Base-by-base conservation (phyloP, 1,140 invertebrate genomes). In the Dufourea novaeangliae region DNA sequence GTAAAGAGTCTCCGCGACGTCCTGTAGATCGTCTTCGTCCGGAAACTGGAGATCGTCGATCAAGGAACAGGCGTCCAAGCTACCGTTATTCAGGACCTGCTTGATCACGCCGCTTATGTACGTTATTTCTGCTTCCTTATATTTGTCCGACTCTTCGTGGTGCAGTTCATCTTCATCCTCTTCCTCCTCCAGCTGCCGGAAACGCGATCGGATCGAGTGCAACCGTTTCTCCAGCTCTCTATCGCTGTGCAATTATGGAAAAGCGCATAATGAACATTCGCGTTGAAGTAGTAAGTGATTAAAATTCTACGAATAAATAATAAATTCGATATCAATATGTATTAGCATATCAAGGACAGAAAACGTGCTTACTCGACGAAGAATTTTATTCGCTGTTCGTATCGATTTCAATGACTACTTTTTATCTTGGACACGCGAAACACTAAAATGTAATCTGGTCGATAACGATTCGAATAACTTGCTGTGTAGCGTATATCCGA, bases 71-170 rank as follows among this genome's bases (percentile, higher is more conserved):
- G 74, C 41, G 29, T 88, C 77, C 8, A 79, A 69, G 0, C 90
- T 91, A 1, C 89, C 88, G 67, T 93, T 93, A 5, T 89, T 87
- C 17, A 93, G 68, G 32, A 94, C 87, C 70, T 92, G 90, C 41
- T 91, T 92, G 34, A 94, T 87, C 7, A 94, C 84, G 46, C 92
- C 90, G 3, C 86, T 87, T 37, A 94, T 93, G 80, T 93, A 94
- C 8, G 82, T 54, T 0, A 75, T 22, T 69, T 91, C 85, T 44
- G 86, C 87, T 0, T 84, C 54, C 7, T 82, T 84, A 0, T 77
- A 27, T 1, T 84, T 34, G 68, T 10, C 27, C 7, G n/a, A 10
- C 82, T 17, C 39, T 7, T 75, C 85, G 1, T 91, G 87, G 14
- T 90, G 87, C 0, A 66, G 29, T 7, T 86, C 69, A 32, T 85